These are phyloP conservation scores for Irena cyanogastra DNA, from an alignment of 2,113 vertebrate species.

Conservation along the genomic window DNA sequence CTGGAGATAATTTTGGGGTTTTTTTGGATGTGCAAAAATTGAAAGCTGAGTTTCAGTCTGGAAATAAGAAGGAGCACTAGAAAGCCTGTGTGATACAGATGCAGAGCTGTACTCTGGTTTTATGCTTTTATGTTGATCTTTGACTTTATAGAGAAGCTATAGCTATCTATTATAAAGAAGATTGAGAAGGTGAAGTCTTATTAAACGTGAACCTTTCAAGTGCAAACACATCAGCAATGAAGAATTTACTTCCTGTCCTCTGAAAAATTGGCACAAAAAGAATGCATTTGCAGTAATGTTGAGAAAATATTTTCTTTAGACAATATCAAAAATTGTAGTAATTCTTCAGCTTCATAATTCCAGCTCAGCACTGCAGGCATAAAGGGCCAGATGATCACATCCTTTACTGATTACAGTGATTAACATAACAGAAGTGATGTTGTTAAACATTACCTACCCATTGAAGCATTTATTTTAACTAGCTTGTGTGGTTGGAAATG, in stretches of 20 bases:
- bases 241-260: not conserved
- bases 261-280: not conserved
- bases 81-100: not conserved
- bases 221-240: not conserved
- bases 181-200: not conserved
- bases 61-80: not conserved
- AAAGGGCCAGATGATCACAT: not conserved
- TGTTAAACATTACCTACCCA: slow-evolving; percentile 7
- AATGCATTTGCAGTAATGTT: not conserved
- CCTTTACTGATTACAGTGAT: not conserved
- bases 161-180: not conserved
- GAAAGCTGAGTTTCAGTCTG: not conserved
- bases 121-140: not conserved
- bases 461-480: slow-evolving; percentile 1
- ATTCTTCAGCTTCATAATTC: not conserved
- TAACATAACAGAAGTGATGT: not conserved
- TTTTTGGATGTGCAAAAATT: not conserved
- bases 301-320: not conserved
- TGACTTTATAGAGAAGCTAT: not conserved
- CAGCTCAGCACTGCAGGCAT: not conserved
- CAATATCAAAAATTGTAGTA: not conserved
- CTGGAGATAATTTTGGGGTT: not conserved
- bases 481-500: not conserved
- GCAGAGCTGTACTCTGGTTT: not conserved
- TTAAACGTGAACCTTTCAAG: not conserved